Conservation (phyloP, 2,113 vertebrate species). For the Ardeotis arabs region DNA sequence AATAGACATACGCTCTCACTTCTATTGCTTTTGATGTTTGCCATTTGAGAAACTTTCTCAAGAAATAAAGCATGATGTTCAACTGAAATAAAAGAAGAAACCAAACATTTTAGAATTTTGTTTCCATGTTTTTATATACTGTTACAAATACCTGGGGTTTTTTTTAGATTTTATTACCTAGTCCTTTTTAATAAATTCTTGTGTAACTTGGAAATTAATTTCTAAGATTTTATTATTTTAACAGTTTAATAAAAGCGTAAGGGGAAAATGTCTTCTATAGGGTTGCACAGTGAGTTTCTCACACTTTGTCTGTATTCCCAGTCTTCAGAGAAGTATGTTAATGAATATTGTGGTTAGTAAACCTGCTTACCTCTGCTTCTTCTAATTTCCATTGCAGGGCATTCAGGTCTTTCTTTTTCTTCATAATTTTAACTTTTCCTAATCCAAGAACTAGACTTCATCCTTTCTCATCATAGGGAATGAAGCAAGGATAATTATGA, state of each 20-base stretch:
- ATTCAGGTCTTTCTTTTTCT: neutral
- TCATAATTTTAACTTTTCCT: neutral
- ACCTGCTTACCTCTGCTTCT: neutral
- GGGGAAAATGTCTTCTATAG: neutral
- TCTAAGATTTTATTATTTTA: neutral
- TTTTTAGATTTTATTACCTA: neutral
- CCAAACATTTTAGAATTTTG: neutral
- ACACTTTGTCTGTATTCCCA: neutral
- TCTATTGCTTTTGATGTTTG: neutral
- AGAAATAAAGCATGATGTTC: neutral
- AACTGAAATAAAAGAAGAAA: neutral
- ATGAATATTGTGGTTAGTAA: neutral
- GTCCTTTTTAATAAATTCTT: neutral
- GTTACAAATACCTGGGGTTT: neutral
- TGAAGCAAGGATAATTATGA: neutral
- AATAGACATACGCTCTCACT: neutral
- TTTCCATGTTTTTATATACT: neutral
- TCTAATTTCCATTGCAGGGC: neutral
- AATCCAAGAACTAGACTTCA: neutral
- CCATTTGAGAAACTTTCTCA: neutral
- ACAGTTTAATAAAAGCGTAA: neutral
- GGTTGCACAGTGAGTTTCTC: neutral
- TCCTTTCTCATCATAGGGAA: neutral
- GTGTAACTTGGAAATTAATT: neutral
- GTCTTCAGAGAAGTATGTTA: neutral